Percentiles rank a stretch among this genome's conserved stretches.
phyloP scores from a whole-genome alignment of 2,113 vertebrate species.

The Oryzias celebensis region DNA sequence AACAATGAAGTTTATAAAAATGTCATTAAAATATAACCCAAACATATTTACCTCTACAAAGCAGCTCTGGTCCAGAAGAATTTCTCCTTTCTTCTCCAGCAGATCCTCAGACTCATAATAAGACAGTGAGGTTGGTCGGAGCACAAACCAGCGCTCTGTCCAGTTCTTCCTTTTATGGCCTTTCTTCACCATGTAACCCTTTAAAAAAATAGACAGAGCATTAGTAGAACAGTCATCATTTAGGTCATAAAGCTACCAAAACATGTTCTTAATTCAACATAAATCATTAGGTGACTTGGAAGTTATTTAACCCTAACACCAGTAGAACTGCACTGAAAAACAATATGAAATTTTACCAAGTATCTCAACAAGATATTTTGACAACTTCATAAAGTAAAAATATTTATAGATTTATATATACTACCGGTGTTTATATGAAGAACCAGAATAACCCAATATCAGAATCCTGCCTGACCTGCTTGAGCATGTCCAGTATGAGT shows the following conservation, averaged over 20 bases:
- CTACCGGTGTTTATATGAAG: no score
- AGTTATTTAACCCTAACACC: background rate
- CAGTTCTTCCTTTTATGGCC: slow-evolving; percentile 96
- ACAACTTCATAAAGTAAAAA: background rate
- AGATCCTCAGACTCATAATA: slow-evolving; percentile 92
- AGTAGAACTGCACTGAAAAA: no score
- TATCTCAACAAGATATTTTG: background rate
- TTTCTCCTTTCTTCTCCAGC: slow-evolving; percentile 90
- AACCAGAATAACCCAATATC: background rate
- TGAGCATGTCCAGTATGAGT: slow-evolving; percentile 90
- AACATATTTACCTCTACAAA: slow-evolving; percentile 85
- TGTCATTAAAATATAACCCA: background rate
- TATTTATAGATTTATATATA: no score
- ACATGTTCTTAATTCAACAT: background rate
- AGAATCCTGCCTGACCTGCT: slow-evolving; percentile 82
- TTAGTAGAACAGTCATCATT: background rate
- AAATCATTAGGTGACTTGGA: background rate
- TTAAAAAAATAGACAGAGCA: slow-evolving; percentile 21
- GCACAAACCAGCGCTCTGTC: slow-evolving; percentile 96
- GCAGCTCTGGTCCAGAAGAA: slow-evolving; percentile 85
- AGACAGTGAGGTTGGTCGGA: slow-evolving; percentile 84
- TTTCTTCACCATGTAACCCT: slow-evolving; percentile 98
- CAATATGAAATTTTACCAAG: background rate
- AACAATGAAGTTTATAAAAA: no score
- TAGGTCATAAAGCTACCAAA: background rate